Evolutionary conservation across 2,113 vertebrate genomes (phyloP), one percentile per base, ranked within the genome.

Genomic region (Cairina moschata): DNA sequence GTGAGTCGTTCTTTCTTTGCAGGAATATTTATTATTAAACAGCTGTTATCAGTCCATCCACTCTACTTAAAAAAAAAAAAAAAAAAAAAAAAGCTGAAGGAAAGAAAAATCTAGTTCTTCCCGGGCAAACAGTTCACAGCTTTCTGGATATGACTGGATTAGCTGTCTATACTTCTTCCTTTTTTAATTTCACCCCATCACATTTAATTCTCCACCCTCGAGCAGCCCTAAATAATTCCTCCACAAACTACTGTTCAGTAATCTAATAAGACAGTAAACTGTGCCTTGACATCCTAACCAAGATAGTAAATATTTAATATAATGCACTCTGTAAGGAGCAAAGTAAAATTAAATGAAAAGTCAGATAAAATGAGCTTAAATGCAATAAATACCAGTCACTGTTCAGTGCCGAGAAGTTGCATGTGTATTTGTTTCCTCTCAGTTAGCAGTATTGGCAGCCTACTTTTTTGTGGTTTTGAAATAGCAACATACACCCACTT

Each of bases 311-410:
- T 95, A 95, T 96, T 96, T 97, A 94, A 96, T 96, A 95, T 79
- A 92, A 96, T 85, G 88, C 83, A 95, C 67, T 94, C 75, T 71
- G 16, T 89, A 88, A 96, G 69, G 63, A 96, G 74, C 77, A 90
- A 96, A 96, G 56, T 81, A 78, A 92, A 97, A 97, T 96, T 95
- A 96, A 97, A 97, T 96, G 94, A 96, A 96, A 95, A 97, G 88
- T 94, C 95, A 93, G 92, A 95, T 96, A 94, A 96, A 95, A 94
- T 88, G 42, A 93, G 34, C 67, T 91, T 87, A 91, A 95, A 95
- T 69, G 44, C 78, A 96, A 90, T 96, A 92, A 95, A 95, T 93
- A 93, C 48, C 16, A 60, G 74, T 87, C 91, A 84, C 88, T 83
- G 42, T 91, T 96, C 77, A 68, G 48, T 95, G 67, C 66, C 0